phyloP scores from a whole-genome alignment of 2,113 vertebrate species.

The Aplodontia rufa region DNA sequence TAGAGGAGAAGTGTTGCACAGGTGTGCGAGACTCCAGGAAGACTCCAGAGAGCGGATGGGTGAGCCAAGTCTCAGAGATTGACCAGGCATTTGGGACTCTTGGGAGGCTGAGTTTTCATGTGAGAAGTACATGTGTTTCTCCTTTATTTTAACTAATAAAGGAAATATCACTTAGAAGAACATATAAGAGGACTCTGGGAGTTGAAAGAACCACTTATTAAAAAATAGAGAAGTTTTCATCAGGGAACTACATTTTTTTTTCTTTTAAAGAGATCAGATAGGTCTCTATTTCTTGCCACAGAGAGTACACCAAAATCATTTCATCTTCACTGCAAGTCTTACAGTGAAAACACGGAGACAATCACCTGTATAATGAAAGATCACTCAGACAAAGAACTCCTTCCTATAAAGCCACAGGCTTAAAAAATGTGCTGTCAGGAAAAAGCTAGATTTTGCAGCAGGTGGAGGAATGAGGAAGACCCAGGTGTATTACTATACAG shows the following conservation, averaged over 20 bases:
- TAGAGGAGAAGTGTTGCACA: accelerated
- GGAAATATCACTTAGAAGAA: background rate
- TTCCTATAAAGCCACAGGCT: background rate
- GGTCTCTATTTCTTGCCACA: conserved; percentile 25
- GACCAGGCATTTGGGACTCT: background rate
- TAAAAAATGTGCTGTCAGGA: background rate
- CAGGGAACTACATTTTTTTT: background rate
- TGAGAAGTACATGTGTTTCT: background rate
- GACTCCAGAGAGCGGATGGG: background rate
- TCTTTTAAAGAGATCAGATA: background rate
- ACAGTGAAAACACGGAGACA: background rate
- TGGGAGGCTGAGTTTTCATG: background rate
- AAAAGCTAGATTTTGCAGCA: background rate
- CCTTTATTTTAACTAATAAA: conserved; percentile 10
- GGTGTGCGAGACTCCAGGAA: too few relatives aligned
- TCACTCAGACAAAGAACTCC: background rate
- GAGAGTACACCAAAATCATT: background rate
- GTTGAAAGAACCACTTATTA: background rate
- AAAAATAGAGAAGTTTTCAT: conserved; percentile 20
- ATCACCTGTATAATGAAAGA: background rate
- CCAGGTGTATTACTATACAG: background rate
- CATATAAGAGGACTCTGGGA: background rate
- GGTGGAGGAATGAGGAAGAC: background rate
- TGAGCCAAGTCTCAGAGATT: background rate
- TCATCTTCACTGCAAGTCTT: background rate